Evolutionary conservation across 2,888 invertebrate species (phyloP).

Genomic region (Lasioglossum malachurum): DNA sequence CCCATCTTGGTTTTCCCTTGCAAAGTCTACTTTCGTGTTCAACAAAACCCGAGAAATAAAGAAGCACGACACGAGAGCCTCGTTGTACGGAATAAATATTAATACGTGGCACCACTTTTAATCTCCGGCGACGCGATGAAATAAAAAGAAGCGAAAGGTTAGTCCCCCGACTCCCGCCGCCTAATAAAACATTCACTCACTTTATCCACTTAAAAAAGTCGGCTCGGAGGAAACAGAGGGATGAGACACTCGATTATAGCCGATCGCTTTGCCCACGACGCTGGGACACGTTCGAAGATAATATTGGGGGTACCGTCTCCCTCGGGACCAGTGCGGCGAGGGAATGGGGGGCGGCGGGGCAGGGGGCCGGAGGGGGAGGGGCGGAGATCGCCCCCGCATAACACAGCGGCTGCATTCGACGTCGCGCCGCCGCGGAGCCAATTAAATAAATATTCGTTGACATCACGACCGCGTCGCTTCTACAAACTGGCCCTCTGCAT

Average conservation of each 20-base stretch:
- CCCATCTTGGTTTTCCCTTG: background rate
- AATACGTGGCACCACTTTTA: background rate
- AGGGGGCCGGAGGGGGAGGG: slow-evolving; percentile 12
- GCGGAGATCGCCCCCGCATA: slow-evolving; percentile 81
- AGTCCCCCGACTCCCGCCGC: slow-evolving; percentile 14
- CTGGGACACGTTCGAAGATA: slow-evolving; percentile 53
- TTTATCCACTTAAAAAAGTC: slow-evolving; percentile 48
- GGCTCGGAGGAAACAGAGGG: slow-evolving; percentile 30
- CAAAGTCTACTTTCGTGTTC: background rate
- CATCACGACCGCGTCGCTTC: slow-evolving; percentile 82
- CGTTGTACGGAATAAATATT: background rate
- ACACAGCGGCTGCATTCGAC: slow-evolving; percentile 80
- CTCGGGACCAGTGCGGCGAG: slow-evolving; percentile 18
- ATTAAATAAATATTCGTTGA: slow-evolving; percentile 85
- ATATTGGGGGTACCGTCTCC: slow-evolving; percentile 61
- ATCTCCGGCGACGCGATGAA: slow-evolving; percentile 8
- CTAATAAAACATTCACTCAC: slow-evolving; percentile 55
- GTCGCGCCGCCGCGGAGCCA: slow-evolving; percentile 80
- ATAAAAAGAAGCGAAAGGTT: slow-evolving; percentile 33
- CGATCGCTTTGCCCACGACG: slow-evolving; percentile 56
- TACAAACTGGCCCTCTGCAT: slow-evolving; percentile 81
- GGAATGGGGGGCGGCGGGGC: background rate
- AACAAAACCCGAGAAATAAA: background rate
- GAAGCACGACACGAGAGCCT: background rate
- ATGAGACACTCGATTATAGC: slow-evolving; percentile 60